These are phyloP conservation scores for Magallana ariakensis DNA, from an alignment of 1,140 invertebrate species.

Conservation along the genomic window DNA sequence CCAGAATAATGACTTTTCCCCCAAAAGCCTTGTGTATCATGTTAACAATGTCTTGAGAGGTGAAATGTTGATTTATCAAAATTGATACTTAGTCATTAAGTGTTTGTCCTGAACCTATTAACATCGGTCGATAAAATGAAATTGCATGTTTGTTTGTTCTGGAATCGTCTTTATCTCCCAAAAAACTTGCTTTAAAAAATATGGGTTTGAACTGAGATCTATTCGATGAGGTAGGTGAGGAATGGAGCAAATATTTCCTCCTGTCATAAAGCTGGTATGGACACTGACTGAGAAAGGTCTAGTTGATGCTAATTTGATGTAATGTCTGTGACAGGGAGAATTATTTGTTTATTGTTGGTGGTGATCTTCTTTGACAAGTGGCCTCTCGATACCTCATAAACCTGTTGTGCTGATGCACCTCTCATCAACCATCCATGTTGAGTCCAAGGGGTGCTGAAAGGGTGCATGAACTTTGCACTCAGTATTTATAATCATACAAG, in stretches of 20 bases:
- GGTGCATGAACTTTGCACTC: background rate
- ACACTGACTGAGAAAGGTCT: conserved; percentile 1
- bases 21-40: too few species aligned
- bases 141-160: too few species aligned
- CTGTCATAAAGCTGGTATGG: background rate
- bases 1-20: background rate
- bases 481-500: background rate
- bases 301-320: conserved; percentile 35
- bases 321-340: conserved; percentile 13
- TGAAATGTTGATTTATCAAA: too few species aligned
- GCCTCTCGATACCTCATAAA: conserved; percentile 30
- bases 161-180: too few species aligned
- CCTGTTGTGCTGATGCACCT: conserved; percentile 30
- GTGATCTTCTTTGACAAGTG: conserved; percentile 28
- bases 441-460: conserved; percentile 21
- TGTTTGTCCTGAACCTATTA: background rate
- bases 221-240: background rate
- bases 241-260: background rate
- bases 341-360: conserved; percentile 36
- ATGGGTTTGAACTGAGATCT: background rate
- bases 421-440: conserved; percentile 18
- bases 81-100: background rate
- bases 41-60: too few species aligned
- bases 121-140: background rate
- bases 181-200: background rate